These are phyloP conservation scores for Dasyurus viverrinus DNA, from an alignment of 2,113 vertebrate species.

Conservation along the genomic window DNA sequence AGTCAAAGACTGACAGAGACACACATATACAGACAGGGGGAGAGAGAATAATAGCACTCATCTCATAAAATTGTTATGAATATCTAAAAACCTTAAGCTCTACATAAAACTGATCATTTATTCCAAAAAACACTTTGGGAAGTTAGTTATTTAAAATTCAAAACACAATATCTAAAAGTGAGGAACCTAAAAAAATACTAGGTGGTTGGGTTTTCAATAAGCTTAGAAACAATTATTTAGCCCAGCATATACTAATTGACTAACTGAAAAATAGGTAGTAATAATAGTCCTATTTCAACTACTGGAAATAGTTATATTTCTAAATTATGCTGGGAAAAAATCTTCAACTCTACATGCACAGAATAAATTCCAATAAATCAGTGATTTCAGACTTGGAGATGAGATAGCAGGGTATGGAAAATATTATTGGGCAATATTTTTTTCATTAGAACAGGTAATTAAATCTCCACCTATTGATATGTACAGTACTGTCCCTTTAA, in stretches of 20 bases:
- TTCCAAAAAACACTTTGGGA: background rate
- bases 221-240: background rate
- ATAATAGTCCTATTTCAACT: background rate
- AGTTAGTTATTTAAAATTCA: background rate
- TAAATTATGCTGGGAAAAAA: background rate
- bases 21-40: too few relatives aligned
- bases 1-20: too few relatives aligned
- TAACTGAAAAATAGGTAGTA: background rate
- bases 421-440: background rate
- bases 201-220: background rate
- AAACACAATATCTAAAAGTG: background rate
- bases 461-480: background rate
- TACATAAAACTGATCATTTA: background rate
- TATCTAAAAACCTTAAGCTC: background rate
- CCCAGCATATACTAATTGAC: background rate
- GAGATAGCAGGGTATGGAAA: background rate
- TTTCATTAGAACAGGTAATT: background rate
- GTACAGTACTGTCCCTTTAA: background rate
- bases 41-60: background rate
- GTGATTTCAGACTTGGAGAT: background rate
- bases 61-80: background rate
- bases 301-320: background rate
- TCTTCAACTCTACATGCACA: background rate
- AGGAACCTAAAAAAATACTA: background rate
- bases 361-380: background rate